Conservation (phyloP, 2,888 invertebrate species). For the Hyposoter dolosus region DNA sequence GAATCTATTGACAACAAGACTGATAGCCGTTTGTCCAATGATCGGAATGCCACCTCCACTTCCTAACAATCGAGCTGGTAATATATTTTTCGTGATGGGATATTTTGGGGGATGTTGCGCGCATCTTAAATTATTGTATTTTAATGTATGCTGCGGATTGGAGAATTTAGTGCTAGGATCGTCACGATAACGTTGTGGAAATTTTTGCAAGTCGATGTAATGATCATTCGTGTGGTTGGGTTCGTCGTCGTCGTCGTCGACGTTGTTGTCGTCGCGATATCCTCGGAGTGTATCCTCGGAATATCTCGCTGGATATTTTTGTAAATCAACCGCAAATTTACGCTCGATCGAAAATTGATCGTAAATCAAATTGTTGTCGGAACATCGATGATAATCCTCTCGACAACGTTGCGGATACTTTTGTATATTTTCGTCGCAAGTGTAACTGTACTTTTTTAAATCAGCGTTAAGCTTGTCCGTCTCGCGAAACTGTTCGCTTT, state of each 20-base stretch:
- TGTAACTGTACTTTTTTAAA: slow-evolving; percentile 79
- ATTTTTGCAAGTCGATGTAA: slow-evolving; percentile 79
- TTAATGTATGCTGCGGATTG: slow-evolving; percentile 77
- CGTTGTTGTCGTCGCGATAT: slow-evolving; percentile 73
- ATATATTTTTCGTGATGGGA: slow-evolving; percentile 78
- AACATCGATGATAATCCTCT: slow-evolving; percentile 83
- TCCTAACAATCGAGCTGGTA: slow-evolving; percentile 79
- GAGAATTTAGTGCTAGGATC: slow-evolving; percentile 76
- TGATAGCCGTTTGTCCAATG: slow-evolving; percentile 81
- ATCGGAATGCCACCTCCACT: slow-evolving; percentile 81
- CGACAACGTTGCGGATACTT: slow-evolving; percentile 82
- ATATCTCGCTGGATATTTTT: slow-evolving; percentile 77
- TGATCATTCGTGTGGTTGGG: slow-evolving; percentile 48
- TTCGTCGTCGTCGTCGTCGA: slow-evolving; percentile 6
- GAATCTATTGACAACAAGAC: slow-evolving; percentile 82
- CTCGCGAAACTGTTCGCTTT: slow-evolving; percentile 67
- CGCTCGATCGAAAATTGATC: slow-evolving; percentile 78
- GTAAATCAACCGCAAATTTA: slow-evolving; percentile 69
- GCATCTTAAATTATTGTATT: slow-evolving; percentile 80
- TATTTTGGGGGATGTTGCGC: slow-evolving; percentile 78
- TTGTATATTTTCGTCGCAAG: slow-evolving; percentile 81
- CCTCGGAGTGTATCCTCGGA: slow-evolving; percentile 77
- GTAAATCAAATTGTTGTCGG: slow-evolving; percentile 80
- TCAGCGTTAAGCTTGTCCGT: slow-evolving; percentile 71
- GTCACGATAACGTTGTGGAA: slow-evolving; percentile 81